Evolutionary conservation across 2,888 invertebrate species (phyloP).

Genomic region (Drosophila kokeensis): DNA sequence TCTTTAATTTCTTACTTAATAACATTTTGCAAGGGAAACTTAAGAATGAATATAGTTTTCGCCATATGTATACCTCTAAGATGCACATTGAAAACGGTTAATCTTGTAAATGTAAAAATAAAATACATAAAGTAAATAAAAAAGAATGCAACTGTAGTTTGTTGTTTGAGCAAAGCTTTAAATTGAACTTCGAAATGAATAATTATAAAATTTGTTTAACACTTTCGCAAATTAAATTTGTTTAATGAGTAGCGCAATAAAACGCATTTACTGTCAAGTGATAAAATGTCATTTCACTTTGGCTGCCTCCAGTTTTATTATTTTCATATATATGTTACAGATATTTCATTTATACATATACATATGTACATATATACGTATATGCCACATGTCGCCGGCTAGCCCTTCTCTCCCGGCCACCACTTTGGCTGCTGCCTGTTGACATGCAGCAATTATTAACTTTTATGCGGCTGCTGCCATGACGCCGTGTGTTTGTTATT

Average conservation of each 20-base stretch:
- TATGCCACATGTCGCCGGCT: slow-evolving; percentile 62
- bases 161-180: not conserved
- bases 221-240: slow-evolving; percentile 72
- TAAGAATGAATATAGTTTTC: not conserved
- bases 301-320: slow-evolving; percentile 41
- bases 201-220: slow-evolving; percentile 8
- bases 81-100: not conserved
- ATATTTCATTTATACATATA: slow-evolving; percentile 3
- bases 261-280: slow-evolving; percentile 82
- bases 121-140: not conserved
- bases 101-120: not conserved
- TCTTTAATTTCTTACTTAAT: not conserved
- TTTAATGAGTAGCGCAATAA: slow-evolving; percentile 81
- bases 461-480: slow-evolving; percentile 80
- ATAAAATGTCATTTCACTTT: slow-evolving; percentile 75
- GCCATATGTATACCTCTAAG: not conserved
- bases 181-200: not conserved
- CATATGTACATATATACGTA: slow-evolving; percentile 60
- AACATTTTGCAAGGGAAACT: not conserved
- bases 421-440: slow-evolving; percentile 51
- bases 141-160: not conserved
- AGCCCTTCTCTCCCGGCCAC: not conserved
- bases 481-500: slow-evolving; percentile 80
- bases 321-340: slow-evolving; percentile 12
- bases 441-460: slow-evolving; percentile 80